phyloP scores from a whole-genome alignment of 2,888 invertebrate species.

The Harmothoe impar region DNA sequence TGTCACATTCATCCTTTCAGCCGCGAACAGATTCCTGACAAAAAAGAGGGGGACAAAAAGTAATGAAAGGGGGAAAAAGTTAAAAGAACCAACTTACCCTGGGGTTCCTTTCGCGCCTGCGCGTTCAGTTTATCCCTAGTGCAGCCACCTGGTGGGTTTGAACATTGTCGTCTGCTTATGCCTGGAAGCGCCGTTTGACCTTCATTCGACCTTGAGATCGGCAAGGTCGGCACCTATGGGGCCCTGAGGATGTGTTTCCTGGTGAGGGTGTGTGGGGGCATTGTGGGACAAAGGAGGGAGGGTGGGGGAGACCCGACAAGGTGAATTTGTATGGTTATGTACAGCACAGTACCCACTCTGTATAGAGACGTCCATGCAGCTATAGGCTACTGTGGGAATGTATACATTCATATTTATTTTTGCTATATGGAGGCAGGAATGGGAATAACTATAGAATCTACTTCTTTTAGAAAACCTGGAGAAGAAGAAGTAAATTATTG shows the following conservation, averaged over 20 bases:
- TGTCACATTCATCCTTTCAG: background rate
- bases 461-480: too few species aligned
- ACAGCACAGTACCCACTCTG: background rate
- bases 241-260: background rate
- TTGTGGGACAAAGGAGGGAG: background rate
- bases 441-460: too few species aligned
- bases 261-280: background rate
- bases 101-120: background rate
- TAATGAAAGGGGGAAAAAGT: background rate
- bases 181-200: constrained; percentile 45
- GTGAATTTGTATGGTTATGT: background rate
- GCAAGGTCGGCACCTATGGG: background rate
- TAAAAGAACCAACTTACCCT: background rate
- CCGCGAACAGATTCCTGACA: background rate
- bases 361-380: background rate
- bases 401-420: too few species aligned
- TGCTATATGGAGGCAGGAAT: too few species aligned
- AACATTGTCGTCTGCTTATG: constrained; percentile 47
- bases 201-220: constrained; percentile 55
- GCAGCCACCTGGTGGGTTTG: constrained; percentile 32
- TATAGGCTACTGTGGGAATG: background rate
- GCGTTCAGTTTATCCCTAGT: constrained; percentile 33
- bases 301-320: background rate
- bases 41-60: background rate
- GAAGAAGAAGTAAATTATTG: too few species aligned